phyloP scores from a whole-genome alignment of 2,888 invertebrate genomes.

The Germaria angustata region DNA sequence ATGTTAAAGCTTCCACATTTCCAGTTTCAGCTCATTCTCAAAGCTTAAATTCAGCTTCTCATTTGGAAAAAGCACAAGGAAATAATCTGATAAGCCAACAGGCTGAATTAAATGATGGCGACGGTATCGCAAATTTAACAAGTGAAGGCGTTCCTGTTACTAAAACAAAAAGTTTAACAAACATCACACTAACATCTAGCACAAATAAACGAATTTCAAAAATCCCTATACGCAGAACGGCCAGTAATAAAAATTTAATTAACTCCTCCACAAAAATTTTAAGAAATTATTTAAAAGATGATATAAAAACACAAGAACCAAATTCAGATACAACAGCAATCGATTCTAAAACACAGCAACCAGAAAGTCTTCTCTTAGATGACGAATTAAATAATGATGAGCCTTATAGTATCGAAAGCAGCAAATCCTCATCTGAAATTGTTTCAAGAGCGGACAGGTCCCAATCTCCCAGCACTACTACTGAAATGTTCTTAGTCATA shows the following conservation, averaged over 20 bases:
- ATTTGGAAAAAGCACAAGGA: neutral
- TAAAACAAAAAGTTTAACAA: neutral
- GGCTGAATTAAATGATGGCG: neutral
- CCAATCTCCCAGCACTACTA: conserved; percentile 69
- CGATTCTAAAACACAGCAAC: conserved; percentile 71
- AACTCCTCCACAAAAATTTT: neutral
- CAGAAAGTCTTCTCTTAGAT: neutral
- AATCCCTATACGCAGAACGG: conserved; percentile 74
- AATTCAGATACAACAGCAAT: neutral
- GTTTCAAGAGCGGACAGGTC: conserved; percentile 53
- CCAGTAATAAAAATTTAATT: conserved; percentile 39
- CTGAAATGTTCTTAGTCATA: conserved; percentile 70
- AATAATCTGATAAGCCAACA: neutral
- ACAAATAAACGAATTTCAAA: conserved; percentile 69
- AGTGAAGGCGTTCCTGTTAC: neutral
- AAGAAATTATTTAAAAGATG: neutral
- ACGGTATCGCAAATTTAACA: neutral
- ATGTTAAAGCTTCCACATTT: neutral
- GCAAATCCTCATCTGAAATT: conserved; percentile 61
- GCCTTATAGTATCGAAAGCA: conserved; percentile 73
- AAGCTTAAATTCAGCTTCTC: neutral
- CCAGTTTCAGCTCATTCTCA: neutral
- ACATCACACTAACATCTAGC: neutral
- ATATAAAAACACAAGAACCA: neutral
- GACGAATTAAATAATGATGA: conserved; percentile 71